A percentile compares a stretch with the other conserved stretches of the same genome.
Evolutionary conservation across 2,797 vertebrate genomes (phyloP).

Genomic region (Falco novaeseelandiae): DNA sequence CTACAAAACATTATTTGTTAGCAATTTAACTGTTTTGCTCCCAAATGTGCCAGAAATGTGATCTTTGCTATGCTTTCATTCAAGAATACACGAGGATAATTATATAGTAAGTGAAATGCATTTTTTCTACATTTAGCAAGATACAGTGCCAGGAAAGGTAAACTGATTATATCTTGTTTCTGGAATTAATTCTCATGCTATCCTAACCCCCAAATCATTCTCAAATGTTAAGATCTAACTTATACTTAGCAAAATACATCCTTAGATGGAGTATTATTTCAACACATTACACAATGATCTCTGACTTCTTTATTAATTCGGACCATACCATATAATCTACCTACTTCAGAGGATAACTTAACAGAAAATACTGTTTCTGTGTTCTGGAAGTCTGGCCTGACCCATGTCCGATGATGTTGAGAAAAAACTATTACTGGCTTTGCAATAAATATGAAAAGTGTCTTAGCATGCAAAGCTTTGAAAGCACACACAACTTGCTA

Average conservation of each 20-base stretch:
- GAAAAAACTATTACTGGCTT: neutral
- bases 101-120: slow-evolving; percentile 33
- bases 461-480: neutral
- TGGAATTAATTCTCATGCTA: slow-evolving; percentile 17
- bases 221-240: slow-evolving; percentile 19
- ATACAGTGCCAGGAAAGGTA: slow-evolving; percentile 45
- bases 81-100: slow-evolving; percentile 42
- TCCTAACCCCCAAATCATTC: neutral
- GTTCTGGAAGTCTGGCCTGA: neutral
- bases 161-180: slow-evolving; percentile 26
- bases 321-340: neutral
- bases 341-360: neutral
- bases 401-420: neutral
- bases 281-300: neutral
- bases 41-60: slow-evolving; percentile 69
- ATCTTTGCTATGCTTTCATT: slow-evolving; percentile 51
- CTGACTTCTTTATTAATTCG: neutral
- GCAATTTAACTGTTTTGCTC: slow-evolving; percentile 77
- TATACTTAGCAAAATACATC: neutral
- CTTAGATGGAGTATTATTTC: slow-evolving; percentile 5
- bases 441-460: neutral
- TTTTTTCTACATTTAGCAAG: neutral
- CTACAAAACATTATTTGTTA: slow-evolving; percentile 75
- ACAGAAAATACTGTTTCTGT: neutral
- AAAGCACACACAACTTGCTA: neutral